A percentile compares a stretch with the other conserved stretches of the same genome.
Conservation (phyloP, 2,113 vertebrate species). For the Elgaria multicarinata region DNA sequence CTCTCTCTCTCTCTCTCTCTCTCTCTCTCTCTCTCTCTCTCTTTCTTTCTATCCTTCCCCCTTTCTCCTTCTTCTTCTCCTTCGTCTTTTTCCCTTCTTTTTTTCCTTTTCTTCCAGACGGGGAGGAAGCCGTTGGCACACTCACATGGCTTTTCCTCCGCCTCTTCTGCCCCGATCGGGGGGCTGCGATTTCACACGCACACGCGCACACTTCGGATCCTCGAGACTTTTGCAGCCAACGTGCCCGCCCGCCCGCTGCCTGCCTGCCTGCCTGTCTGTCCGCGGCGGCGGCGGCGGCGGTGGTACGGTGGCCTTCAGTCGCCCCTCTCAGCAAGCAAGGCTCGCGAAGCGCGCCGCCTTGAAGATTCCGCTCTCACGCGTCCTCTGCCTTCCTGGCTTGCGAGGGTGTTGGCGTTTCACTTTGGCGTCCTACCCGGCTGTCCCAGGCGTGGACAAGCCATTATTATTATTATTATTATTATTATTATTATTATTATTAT, state of each 20-base stretch:
- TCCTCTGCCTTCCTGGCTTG: constrained; percentile 17
- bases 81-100: constrained; percentile 21
- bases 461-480: background rate
- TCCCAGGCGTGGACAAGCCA: constrained; percentile 63
- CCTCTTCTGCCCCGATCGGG: constrained; percentile 60
- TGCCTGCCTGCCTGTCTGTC: background rate
- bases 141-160: constrained; percentile 70
- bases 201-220: background rate
- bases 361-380: constrained; percentile 46
- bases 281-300: background rate
- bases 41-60: background rate
- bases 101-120: background rate
- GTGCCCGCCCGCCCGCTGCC: background rate
- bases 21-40: constrained; percentile 11
- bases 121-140: constrained; percentile 70
- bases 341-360: constrained; percentile 51
- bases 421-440: constrained; percentile 46
- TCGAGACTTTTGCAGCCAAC: background rate
- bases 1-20: too few relatives aligned
- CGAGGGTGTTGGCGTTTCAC: too few relatives aligned
- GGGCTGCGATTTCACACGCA: constrained; percentile 41
- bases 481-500: too few relatives aligned
- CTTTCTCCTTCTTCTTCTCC: background rate
- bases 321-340: constrained; percentile 65
- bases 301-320: constrained; percentile 72